Conservation (phyloP, 2,888 invertebrate species). For the Euzophera pinguis region DNA sequence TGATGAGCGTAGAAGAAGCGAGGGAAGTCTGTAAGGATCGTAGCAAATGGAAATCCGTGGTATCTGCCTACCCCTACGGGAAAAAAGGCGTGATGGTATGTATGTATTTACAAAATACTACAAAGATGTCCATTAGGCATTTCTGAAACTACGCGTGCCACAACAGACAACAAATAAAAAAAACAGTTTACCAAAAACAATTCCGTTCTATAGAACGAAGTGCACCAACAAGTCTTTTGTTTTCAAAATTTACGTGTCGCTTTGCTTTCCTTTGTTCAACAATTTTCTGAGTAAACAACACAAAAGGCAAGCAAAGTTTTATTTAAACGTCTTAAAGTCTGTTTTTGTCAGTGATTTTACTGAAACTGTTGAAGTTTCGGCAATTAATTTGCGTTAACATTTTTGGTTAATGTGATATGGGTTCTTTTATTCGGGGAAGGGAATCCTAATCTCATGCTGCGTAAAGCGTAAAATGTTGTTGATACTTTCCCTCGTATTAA, state of each 20-base stretch:
- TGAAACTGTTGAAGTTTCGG: background rate
- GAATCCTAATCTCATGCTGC: too few species aligned
- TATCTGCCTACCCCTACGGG: too few species aligned
- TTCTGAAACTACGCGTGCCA: background rate
- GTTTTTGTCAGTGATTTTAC: background rate
- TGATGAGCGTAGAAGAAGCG: too few species aligned
- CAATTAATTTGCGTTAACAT: background rate
- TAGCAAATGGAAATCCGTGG: too few species aligned
- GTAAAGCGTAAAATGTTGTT: too few species aligned
- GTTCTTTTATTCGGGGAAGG: too few species aligned
- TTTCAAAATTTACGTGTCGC: background rate
- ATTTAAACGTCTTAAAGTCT: slow-evolving; percentile 1
- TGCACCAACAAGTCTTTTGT: background rate
- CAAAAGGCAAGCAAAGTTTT: background rate
- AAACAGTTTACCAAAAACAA: background rate
- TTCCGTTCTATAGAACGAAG: background rate
- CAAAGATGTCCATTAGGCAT: too few species aligned
- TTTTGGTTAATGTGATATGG: background rate
- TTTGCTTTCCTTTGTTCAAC: background rate
- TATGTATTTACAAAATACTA: too few species aligned
- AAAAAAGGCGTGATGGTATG: too few species aligned
- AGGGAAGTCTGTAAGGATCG: too few species aligned
- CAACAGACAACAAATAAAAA: background rate
- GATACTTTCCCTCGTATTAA: too few species aligned
- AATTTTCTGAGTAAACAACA: slow-evolving; percentile 1